Conservation (phyloP, 2,797 vertebrate genomes). For the Chiroxiphia lanceolata region DNA sequence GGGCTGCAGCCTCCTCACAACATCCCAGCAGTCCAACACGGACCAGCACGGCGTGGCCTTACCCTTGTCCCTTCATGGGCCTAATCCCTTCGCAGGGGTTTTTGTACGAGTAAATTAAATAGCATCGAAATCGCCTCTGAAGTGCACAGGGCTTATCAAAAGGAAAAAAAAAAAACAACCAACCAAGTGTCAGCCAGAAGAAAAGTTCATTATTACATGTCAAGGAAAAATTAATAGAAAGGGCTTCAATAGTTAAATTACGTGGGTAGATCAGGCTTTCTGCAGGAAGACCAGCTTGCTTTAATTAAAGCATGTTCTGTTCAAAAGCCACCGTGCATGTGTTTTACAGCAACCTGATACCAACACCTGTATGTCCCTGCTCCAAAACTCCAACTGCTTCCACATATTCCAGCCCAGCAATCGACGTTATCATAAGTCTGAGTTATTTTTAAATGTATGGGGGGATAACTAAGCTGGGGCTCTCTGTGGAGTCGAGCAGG, state of each 20-base stretch:
- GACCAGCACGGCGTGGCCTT: rapidly evolving
- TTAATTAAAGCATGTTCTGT: conserved; percentile 17
- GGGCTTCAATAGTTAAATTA: conserved; percentile 42
- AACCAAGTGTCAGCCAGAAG: neutral
- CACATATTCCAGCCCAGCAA: neutral
- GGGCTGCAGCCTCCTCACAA: neutral
- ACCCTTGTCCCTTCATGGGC: neutral
- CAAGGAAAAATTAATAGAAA: conserved; percentile 39
- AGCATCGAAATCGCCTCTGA: neutral
- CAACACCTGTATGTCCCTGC: neutral
- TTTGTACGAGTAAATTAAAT: neutral
- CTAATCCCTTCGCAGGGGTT: neutral
- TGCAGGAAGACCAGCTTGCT: conserved; percentile 11
- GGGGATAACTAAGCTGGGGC: neutral
- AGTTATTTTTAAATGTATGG: conserved; percentile 34
- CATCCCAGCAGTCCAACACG: neutral
- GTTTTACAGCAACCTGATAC: neutral
- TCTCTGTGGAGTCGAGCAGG: neutral
- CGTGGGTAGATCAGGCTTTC: conserved; percentile 11
- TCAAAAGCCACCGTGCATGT: neutral
- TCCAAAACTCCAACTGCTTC: neutral
- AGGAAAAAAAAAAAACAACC: neutral
- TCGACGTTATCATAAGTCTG: neutral
- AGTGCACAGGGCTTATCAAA: neutral
- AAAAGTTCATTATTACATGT: conserved; percentile 32